Evolutionary conservation across 1,140 invertebrate species (phyloP), one percentile per base, ranked within the genome.

Genomic region (Akabosia matsudoensis): DNA sequence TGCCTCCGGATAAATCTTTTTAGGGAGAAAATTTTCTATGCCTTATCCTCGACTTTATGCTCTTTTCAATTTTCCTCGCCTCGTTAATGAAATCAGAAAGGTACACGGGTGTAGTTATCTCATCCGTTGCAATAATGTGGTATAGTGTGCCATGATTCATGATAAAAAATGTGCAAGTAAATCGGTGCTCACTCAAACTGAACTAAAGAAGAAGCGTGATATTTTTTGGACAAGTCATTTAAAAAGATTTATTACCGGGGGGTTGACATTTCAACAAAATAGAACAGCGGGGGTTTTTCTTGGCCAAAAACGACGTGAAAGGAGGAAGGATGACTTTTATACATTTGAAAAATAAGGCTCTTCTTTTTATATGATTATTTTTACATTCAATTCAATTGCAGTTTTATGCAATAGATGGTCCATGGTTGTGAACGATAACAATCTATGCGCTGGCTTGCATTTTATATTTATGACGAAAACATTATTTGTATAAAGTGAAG

Each of bases 231-330:
- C 76, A 81, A 81, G 80, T 81, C 80, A 81, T 81, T 81, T 81
- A 79, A 79, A 77, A 81, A 81, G 80, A 81, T 81, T 81, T 81
- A 81, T 81, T 76, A 79, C 76, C 67, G 30, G 74, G 71, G 77
- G 80, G 80, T 81, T 81, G 80, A 81, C 80, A 81, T 81, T 79
- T 81, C 74, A 81, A 81, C 80, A 81, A 81, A 81, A 81, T 81
- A 81, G 78, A 79, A 81, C 80, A 81, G 80, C 78, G 73, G 80
- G 80, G 64, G 73, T 51, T 64, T 79, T 76, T 79, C 75, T 75
- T 79, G 16, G 73, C 70, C 70, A 72, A 72, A 72, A 72, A 16
- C 7, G 37, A 45, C 37, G 7, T 45, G 18, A 45, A 45, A 45
- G 37, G 37, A 45, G 37, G 37, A 45, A 45, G 37, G 37, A 45